These are phyloP conservation scores for Mesorhabditis sp. DNA, from an alignment of 2,888 invertebrate genomes.

Conservation along the genomic window DNA sequence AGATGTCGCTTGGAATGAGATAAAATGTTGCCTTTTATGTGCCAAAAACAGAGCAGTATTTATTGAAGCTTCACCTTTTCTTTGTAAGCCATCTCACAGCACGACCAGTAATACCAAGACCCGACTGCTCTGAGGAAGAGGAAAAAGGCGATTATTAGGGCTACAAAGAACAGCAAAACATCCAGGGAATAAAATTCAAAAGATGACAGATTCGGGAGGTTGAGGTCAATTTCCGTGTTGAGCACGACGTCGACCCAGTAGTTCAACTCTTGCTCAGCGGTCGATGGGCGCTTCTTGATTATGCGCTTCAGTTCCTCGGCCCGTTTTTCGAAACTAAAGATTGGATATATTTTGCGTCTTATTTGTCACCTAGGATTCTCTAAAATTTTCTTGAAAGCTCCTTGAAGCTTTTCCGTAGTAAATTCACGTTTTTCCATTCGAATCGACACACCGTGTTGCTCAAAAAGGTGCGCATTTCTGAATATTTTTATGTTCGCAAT, in stretches of 20 bases:
- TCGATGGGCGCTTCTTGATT: constrained; percentile 6
- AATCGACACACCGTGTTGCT: background rate
- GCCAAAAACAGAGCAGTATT: background rate
- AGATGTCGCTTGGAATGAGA: too few species aligned
- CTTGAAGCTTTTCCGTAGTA: background rate
- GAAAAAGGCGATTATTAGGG: background rate
- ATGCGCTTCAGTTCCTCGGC: background rate
- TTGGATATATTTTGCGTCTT: background rate
- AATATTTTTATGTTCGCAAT: background rate
- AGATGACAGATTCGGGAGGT: constrained; percentile 8
- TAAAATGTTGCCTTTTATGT: too few species aligned
- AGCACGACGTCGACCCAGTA: constrained; percentile 13
- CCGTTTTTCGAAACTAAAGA: background rate
- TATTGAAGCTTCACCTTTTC: constrained; percentile 13
- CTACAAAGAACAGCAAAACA: constrained; percentile 7
- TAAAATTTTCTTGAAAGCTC: background rate
- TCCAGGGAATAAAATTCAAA: constrained; percentile 14
- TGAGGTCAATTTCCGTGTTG: constrained; percentile 4
- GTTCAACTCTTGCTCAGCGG: constrained; percentile 4
- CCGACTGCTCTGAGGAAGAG: constrained; percentile 1
- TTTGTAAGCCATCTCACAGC: constrained; percentile 19
- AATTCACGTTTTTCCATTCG: background rate
- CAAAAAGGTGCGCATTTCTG: background rate
- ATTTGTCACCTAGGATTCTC: background rate
- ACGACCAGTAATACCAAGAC: constrained; percentile 16